Conservation (phyloP, 2,113 vertebrate genomes). For the Cyprinodon variegatus region DNA sequence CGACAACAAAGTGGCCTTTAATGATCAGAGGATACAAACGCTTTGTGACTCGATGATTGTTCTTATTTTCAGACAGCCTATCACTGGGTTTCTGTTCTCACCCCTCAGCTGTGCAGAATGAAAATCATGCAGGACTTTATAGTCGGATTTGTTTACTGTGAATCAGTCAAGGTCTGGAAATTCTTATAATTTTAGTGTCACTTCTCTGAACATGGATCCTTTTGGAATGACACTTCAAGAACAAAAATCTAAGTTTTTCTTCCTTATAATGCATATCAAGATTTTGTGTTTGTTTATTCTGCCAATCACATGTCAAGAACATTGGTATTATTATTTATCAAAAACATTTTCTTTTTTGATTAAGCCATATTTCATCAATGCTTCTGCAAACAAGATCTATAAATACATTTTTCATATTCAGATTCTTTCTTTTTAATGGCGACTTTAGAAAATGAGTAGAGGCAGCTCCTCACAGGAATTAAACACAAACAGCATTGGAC, state of each 20-base stretch:
- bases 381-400: slow-evolving; percentile 20
- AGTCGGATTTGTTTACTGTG: slow-evolving; percentile 53
- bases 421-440: not conserved
- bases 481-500: slow-evolving; percentile 43
- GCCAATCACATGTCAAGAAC: slow-evolving; percentile 48
- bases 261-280: slow-evolving; percentile 37
- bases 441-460: slow-evolving; percentile 6
- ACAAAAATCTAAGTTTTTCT: slow-evolving; percentile 8
- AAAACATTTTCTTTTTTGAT: slow-evolving; percentile 17
- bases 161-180: slow-evolving; percentile 42
- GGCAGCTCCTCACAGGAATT: slow-evolving; percentile 6
- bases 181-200: slow-evolving; percentile 33
- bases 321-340: slow-evolving; percentile 14
- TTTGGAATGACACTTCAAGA: slow-evolving; percentile 13
- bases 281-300: slow-evolving; percentile 36
- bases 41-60: slow-evolving; percentile 31
- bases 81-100: slow-evolving; percentile 28
- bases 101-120: slow-evolving; percentile 29
- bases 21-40: slow-evolving; percentile 46
- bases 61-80: slow-evolving; percentile 7
- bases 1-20: slow-evolving; percentile 49
- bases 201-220: slow-evolving; percentile 7
- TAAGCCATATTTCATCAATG: slow-evolving; percentile 13
- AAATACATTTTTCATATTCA: slow-evolving; percentile 28
- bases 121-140: slow-evolving; percentile 39